A percentile compares a stretch with the other conserved stretches of the same genome.
Evolutionary conservation across 2,888 invertebrate genomes (phyloP).

Genomic region (Oeneis ivallda): DNA sequence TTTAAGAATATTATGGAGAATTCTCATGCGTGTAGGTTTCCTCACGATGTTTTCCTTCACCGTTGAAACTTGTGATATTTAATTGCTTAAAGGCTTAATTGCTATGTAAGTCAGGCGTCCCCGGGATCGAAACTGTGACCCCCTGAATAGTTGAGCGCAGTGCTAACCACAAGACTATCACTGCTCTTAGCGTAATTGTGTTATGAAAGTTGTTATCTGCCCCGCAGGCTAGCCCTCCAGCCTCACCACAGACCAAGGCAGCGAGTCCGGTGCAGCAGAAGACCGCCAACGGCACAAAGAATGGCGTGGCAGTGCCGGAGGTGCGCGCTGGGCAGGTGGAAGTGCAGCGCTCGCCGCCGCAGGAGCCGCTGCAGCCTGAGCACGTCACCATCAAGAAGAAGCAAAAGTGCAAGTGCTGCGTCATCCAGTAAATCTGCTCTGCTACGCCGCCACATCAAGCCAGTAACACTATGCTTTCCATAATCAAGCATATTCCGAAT

Average conservation of each 20-base stretch:
- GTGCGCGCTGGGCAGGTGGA: constrained; percentile 82
- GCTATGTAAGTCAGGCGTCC: too few relatives aligned
- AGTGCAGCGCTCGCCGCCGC: constrained; percentile 88
- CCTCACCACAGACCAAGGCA: constrained; percentile 69
- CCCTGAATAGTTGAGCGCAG: too few relatives aligned
- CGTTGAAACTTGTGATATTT: too few relatives aligned
- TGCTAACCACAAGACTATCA: too few relatives aligned
- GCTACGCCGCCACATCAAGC: constrained; percentile 38
- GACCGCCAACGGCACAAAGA: constrained; percentile 75
- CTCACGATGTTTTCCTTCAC: too few relatives aligned
- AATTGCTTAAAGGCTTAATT: too few relatives aligned
- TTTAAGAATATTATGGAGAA: too few relatives aligned
- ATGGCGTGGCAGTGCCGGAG: constrained; percentile 65
- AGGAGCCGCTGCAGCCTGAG: constrained; percentile 91
- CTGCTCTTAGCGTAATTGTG: too few relatives aligned
- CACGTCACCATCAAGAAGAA: constrained; percentile 97
- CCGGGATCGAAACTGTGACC: too few relatives aligned
- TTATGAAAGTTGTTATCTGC: background rate
- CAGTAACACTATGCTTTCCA: constrained; percentile 59
- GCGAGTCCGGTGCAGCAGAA: constrained; percentile 64
- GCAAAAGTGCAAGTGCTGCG: constrained; percentile 97
- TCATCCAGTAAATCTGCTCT: constrained; percentile 86
- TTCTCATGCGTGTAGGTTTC: too few relatives aligned
- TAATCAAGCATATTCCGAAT: constrained; percentile 45
- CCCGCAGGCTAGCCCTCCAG: constrained; percentile 59